Evolutionary conservation across 2,888 invertebrate genomes (phyloP).

Genomic region (Adelognathus sp.): DNA sequence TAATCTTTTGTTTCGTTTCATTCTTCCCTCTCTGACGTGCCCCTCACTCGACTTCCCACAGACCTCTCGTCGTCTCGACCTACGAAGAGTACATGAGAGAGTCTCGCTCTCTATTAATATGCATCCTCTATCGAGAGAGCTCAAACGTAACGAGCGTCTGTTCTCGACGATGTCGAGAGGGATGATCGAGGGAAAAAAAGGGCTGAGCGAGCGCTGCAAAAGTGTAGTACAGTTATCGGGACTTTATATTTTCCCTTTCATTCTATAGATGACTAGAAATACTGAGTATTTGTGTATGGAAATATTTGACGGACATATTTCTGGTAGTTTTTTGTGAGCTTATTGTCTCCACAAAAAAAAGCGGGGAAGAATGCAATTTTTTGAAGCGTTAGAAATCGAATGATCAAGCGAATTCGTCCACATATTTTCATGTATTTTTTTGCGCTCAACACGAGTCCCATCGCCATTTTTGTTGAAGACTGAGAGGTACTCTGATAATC

Average conservation of each 20-base stretch:
- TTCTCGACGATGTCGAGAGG: constrained; percentile 1
- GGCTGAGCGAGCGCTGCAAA: background rate
- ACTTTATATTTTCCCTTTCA: background rate
- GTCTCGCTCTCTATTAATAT: constrained; percentile 14
- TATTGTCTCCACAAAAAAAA: too few relatives aligned
- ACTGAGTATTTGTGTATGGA: too few relatives aligned
- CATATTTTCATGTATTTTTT: too few relatives aligned
- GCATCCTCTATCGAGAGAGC: constrained; percentile 11
- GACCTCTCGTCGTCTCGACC: constrained; percentile 27
- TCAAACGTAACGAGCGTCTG: constrained; percentile 2
- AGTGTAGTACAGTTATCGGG: background rate
- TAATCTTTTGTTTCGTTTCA: background rate
- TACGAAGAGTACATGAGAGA: background rate
- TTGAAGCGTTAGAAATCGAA: too few relatives aligned
- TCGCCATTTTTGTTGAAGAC: too few relatives aligned
- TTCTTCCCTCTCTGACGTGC: background rate
- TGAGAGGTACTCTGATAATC: too few relatives aligned
- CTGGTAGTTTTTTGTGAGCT: too few relatives aligned
- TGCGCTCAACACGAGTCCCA: too few relatives aligned
- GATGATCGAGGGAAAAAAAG: background rate
- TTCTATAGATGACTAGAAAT: too few relatives aligned
- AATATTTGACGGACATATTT: too few relatives aligned
- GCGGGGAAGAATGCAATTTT: too few relatives aligned
- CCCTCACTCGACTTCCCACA: constrained; percentile 23
- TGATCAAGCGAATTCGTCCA: too few relatives aligned